Percentiles rank a stretch among this genome's conserved stretches.
Evolutionary conservation across 2,888 invertebrate species (phyloP).

Genomic region (Melitaea athalia): DNA sequence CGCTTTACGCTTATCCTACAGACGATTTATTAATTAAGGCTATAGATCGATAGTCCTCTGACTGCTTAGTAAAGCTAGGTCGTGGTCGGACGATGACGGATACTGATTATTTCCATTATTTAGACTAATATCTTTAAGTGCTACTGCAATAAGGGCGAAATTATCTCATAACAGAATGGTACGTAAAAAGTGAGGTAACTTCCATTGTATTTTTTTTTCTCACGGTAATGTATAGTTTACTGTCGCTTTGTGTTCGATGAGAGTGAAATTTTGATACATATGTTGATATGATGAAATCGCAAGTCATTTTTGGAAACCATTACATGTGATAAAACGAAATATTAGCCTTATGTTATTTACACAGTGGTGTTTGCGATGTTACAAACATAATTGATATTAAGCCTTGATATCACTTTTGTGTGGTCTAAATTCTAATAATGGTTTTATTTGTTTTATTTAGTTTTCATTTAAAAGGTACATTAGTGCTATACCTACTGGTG

Average conservation of each 20-base stretch:
- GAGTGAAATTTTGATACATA: conserved; percentile 12
- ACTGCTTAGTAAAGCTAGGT: no score
- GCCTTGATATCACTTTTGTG: no score
- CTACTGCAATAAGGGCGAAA: neutral
- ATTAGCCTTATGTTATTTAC: neutral
- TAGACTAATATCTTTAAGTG: neutral
- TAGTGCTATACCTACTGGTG: no score
- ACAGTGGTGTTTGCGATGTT: neutral
- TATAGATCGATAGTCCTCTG: no score
- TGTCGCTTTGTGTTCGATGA: conserved; percentile 9
- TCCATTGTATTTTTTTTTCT: conserved; percentile 9
- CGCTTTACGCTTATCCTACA: no score
- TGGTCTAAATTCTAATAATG: no score
- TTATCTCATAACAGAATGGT: neutral
- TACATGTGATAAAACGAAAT: neutral
- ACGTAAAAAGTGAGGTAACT: conserved; percentile 9
- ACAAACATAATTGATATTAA: no score
- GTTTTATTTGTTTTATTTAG: no score
- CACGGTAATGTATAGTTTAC: conserved; percentile 14
- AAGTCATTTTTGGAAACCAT: conserved; percentile 5
- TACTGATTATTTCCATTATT: neutral
- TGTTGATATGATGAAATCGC: conserved; percentile 8
- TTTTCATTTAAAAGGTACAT: no score
- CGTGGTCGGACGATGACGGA: no score
- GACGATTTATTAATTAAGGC: no score